These are phyloP conservation scores for Polypedilum pembai DNA, from an alignment of 1,140 invertebrate genomes.

Conservation along the genomic window DNA sequence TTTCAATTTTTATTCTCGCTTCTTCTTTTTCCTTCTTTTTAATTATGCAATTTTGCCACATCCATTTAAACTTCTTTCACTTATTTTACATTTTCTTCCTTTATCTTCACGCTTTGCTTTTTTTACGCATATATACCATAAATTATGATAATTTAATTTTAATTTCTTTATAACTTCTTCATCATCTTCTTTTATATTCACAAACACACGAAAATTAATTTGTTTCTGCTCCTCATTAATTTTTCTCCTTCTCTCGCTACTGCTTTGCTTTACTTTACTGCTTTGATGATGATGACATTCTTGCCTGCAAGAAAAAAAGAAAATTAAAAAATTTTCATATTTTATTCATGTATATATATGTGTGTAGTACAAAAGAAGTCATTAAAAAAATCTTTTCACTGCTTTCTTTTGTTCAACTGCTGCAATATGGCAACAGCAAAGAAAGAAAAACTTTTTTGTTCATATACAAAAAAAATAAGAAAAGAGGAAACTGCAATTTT, in stretches of 20 bases:
- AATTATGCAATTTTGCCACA: not conserved
- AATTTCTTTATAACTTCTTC: not conserved
- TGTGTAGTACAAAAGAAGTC: not conserved
- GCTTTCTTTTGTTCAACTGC: not conserved
- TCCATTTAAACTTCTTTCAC: not conserved
- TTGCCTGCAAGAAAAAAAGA: not conserved
- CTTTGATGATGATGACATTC: slow-evolving; percentile 12
- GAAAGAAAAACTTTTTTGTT: no score
- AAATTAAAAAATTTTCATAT: not conserved
- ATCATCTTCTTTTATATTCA: not conserved
- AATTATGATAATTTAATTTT: not conserved
- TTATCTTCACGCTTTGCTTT: no score
- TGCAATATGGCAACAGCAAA: not conserved
- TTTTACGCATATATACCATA: not conserved
- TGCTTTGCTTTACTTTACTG: not conserved
- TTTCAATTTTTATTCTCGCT: not conserved
- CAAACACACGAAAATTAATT: slow-evolving; percentile 17
- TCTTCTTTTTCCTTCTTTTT: not conserved
- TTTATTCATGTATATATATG: no score
- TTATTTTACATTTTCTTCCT: no score
- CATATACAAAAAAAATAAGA: no score
- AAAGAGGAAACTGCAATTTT: no score
- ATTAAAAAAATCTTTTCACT: slow-evolving; percentile 10
- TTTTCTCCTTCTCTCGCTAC: not conserved
- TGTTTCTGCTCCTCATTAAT: slow-evolving; percentile 17